phyloP scores from a whole-genome alignment of 1,140 invertebrate species.

The Ceratoteleas bidentatus region DNA sequence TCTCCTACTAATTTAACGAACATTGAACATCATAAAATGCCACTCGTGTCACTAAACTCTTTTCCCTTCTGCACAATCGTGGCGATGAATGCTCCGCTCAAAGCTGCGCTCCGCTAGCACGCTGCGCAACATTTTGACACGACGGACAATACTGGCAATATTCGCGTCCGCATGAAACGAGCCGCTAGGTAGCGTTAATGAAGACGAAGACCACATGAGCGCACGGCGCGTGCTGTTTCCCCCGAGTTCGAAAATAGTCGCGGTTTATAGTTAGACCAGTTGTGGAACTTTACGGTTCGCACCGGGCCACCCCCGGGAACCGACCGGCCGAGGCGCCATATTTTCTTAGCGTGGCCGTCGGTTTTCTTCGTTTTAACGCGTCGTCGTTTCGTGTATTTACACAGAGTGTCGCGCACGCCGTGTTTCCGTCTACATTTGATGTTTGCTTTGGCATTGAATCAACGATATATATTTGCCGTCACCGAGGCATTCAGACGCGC shows the following conservation, averaged over 20 bases:
- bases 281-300: not conserved
- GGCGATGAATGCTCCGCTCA: too few relatives aligned
- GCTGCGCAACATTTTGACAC: constrained; percentile 5
- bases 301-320: constrained; percentile 13
- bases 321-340: not conserved
- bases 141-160: not conserved
- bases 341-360: constrained; percentile 13
- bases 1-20: too few relatives aligned
- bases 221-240: constrained; percentile 6
- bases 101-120: too few relatives aligned
- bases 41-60: too few relatives aligned
- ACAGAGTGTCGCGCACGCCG: constrained; percentile 16
- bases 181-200: constrained; percentile 1
- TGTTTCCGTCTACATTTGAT: constrained; percentile 48
- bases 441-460: constrained; percentile 56
- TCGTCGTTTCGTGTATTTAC: constrained; percentile 36
- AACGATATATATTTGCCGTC: constrained; percentile 59
- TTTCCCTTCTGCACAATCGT: not conserved
- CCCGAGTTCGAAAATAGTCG: constrained; percentile 27
- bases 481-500: constrained; percentile 48
- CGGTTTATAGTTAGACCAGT: constrained; percentile 31
- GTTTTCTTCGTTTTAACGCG: constrained; percentile 25
- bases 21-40: too few relatives aligned
- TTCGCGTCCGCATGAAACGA: not conserved
- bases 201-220: constrained; percentile 12